A percentile compares a stretch with the other conserved stretches of the same genome.
Evolutionary conservation across 2,797 vertebrate species (phyloP).

Genomic region (Sebastes trivittatus): DNA sequence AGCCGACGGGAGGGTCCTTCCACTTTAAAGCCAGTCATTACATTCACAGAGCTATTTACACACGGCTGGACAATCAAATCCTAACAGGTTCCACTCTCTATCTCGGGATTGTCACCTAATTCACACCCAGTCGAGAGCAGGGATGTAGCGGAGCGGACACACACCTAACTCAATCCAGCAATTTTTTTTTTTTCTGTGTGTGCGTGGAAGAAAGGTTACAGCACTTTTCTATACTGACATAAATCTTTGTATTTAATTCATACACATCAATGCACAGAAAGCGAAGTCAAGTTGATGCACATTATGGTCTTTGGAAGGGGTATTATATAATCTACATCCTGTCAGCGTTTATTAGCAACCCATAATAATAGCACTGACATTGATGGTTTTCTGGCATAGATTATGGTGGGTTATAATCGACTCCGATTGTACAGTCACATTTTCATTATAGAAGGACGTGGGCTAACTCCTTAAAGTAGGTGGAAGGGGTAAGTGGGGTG

Average conservation of each 20-base stretch:
- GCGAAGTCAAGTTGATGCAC: background rate
- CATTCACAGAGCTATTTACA: slow-evolving; percentile 38
- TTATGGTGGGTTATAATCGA: background rate
- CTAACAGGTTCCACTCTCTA: slow-evolving; percentile 7
- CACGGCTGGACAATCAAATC: slow-evolving; percentile 26
- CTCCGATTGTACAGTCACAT: background rate
- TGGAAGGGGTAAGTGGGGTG: background rate
- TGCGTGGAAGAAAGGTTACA: background rate
- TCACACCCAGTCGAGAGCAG: slow-evolving; percentile 9
- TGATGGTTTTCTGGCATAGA: slow-evolving; percentile 16
- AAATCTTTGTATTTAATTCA: background rate
- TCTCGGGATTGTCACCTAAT: slow-evolving; percentile 26
- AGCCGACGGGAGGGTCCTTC: background rate
- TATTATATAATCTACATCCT: slow-evolving; percentile 1
- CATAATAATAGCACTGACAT: slow-evolving; percentile 5
- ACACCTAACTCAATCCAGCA: background rate
- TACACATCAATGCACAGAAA: background rate
- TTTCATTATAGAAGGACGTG: slow-evolving; percentile 1
- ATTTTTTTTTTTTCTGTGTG: background rate
- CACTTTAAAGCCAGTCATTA: slow-evolving; percentile 40
- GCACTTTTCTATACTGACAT: background rate
- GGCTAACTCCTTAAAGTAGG: background rate
- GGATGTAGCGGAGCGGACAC: background rate
- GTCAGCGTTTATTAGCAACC: background rate
- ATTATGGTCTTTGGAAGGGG: background rate